These are phyloP conservation scores for Graphium colonna DNA, from an alignment of 2,888 invertebrate genomes.

Conservation along the genomic window DNA sequence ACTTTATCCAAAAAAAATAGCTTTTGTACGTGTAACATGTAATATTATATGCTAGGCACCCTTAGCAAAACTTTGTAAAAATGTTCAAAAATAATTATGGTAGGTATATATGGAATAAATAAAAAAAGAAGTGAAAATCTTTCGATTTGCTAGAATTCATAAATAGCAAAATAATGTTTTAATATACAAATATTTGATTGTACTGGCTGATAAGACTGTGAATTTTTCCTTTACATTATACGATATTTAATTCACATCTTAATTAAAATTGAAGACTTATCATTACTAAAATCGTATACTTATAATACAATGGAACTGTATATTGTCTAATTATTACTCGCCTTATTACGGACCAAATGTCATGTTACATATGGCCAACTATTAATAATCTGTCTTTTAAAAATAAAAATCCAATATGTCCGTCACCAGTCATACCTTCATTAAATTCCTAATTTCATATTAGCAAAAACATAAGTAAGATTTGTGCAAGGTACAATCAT, in stretches of 20 bases:
- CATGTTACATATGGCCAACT: constrained; percentile 9
- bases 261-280: background rate
- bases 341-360: constrained; percentile 72
- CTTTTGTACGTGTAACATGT: background rate
- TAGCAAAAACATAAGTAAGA: background rate
- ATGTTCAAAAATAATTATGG: too few species aligned
- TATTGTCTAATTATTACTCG: constrained; percentile 39
- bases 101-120: background rate
- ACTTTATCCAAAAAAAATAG: background rate
- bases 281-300: constrained; percentile 19
- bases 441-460: background rate
- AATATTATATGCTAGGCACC: background rate
- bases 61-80: too few species aligned
- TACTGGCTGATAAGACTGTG: background rate
- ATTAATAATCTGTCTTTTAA: background rate
- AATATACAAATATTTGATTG: too few species aligned
- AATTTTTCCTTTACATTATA: background rate
- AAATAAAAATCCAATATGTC: background rate
- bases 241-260: background rate
- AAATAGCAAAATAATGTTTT: background rate
- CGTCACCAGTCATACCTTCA: background rate
- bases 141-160: background rate
- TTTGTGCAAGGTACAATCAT: too few species aligned
- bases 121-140: background rate
- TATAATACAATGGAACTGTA: constrained; percentile 17